Percentiles rank a stretch among this genome's conserved stretches.
phyloP scores from a whole-genome alignment of 2,113 vertebrate genomes.

The Promerops cafer region DNA sequence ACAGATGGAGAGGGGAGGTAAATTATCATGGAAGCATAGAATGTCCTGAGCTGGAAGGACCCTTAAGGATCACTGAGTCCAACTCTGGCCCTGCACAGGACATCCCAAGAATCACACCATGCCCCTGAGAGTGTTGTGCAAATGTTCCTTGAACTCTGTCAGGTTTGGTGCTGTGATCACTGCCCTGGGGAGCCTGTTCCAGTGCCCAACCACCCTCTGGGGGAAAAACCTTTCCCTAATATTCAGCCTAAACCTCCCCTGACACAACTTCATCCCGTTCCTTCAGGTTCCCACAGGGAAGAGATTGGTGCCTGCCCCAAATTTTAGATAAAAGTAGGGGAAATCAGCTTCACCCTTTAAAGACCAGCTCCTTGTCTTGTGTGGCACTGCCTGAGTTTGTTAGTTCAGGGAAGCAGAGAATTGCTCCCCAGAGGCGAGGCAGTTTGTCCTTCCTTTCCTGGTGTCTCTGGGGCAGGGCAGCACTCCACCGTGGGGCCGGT shows the following conservation, averaged over 20 bases:
- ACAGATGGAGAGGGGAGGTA: background rate
- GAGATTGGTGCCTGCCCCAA: background rate
- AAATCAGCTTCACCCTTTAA: background rate
- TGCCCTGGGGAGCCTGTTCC: background rate
- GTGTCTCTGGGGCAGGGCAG: background rate
- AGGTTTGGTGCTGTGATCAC: background rate
- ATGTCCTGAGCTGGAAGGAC: background rate
- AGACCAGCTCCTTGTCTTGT: background rate
- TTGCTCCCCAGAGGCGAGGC: background rate
- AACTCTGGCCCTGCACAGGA: background rate
- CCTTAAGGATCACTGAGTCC: background rate
- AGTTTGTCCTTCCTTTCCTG: background rate
- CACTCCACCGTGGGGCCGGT: background rate
- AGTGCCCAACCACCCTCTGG: fast-evolving
- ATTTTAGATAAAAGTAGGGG: background rate
- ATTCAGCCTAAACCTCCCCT: background rate
- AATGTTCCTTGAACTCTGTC: background rate
- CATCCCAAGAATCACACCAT: background rate
- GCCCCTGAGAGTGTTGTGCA: background rate
- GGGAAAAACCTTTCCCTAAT: background rate
- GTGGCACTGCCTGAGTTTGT: background rate
- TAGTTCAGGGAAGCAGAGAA: background rate
- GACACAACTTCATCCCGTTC: fast-evolving
- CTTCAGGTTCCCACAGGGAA: background rate
- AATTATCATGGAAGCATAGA: background rate